phyloP scores from a whole-genome alignment of 2,888 invertebrate genomes.

The Girardia tigrina region DNA sequence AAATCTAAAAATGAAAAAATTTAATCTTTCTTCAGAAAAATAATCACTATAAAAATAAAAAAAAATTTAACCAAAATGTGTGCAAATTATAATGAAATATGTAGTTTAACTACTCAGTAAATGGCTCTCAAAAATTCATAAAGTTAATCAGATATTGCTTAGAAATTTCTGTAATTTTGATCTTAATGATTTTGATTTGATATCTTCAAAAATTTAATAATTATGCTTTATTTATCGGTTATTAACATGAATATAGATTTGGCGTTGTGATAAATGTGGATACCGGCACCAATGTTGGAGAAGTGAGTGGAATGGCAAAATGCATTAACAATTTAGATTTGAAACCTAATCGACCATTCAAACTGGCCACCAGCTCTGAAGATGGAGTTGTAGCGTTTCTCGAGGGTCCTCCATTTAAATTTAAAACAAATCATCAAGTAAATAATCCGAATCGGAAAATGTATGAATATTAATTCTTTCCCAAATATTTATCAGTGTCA shows the following conservation, averaged over 20 bases:
- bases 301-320: constrained; percentile 83
- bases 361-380: constrained; percentile 84
- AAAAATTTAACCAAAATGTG: too few relatives aligned
- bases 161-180: too few relatives aligned
- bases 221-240: background rate
- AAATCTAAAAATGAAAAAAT: too few relatives aligned
- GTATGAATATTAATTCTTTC: background rate
- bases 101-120: too few relatives aligned
- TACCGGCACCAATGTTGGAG: constrained; percentile 87
- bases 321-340: constrained; percentile 86
- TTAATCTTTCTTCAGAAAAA: too few relatives aligned
- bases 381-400: constrained; percentile 85
- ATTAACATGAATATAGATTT: background rate
- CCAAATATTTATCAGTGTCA: constrained; percentile 64
- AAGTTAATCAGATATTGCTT: too few relatives aligned
- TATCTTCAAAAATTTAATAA: background rate
- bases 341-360: constrained; percentile 72
- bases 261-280: constrained; percentile 58
- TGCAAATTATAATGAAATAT: too few relatives aligned
- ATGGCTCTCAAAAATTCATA: too few relatives aligned
- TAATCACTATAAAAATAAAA: too few relatives aligned
- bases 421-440: constrained; percentile 42
- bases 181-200: background rate
- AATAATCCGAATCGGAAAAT: too few relatives aligned
- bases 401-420: constrained; percentile 85